Conservation (phyloP, 2,888 invertebrate genomes). For the Beris morrisii region DNA sequence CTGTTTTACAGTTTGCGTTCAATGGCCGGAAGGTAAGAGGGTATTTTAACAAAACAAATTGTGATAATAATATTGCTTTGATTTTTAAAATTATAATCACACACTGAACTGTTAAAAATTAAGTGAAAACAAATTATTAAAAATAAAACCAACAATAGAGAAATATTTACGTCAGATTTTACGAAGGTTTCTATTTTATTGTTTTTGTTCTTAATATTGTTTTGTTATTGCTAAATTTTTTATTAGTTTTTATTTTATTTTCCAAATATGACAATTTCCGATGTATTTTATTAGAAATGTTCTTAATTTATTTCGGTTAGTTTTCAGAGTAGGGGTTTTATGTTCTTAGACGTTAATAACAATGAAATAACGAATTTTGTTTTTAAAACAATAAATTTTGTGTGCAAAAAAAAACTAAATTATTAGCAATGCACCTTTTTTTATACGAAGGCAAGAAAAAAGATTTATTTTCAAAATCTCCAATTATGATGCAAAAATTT, state of each 20-base stretch:
- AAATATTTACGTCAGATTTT: background rate
- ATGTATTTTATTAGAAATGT: background rate
- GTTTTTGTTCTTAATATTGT: background rate
- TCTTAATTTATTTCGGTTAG: background rate
- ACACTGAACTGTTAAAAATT: slow-evolving; percentile 2
- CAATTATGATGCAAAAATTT: no score
- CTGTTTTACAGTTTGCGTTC: slow-evolving; percentile 74
- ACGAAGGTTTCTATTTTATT: background rate
- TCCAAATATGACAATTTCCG: background rate
- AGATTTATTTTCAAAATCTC: no score
- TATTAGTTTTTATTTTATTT: background rate
- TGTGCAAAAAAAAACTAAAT: no score
- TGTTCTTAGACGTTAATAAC: no score
- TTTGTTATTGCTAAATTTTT: background rate
- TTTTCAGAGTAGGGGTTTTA: no score
- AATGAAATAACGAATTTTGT: no score
- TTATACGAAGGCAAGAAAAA: no score
- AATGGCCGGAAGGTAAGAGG: slow-evolving; percentile 86
- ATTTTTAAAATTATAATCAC: background rate
- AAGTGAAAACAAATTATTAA: background rate
- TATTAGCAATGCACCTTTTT: no score
- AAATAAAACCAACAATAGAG: no score
- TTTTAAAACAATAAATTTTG: no score
- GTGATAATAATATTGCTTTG: background rate
- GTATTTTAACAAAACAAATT: slow-evolving; percentile 18